Evolutionary conservation across 2,888 invertebrate species (phyloP).

Genomic region (Seira ritae): DNA sequence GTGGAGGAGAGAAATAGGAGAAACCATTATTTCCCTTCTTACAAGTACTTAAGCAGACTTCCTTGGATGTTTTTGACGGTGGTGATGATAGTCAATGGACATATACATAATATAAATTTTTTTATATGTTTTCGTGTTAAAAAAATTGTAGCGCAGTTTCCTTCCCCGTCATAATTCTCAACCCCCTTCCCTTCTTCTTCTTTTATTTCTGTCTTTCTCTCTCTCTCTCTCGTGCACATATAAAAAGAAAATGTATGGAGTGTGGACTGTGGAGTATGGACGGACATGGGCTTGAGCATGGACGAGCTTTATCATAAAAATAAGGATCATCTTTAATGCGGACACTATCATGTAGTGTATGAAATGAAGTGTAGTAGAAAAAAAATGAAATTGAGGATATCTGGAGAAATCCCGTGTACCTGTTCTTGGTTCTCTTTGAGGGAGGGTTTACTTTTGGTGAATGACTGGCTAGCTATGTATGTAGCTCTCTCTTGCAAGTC

Average conservation of each 20-base stretch:
- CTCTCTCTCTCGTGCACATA: no score
- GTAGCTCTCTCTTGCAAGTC: neutral
- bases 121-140: slow-evolving; percentile 16
- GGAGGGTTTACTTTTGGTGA: no score
- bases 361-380: neutral
- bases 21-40: slow-evolving; percentile 61
- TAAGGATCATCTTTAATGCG: slow-evolving; percentile 14
- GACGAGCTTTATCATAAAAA: slow-evolving; percentile 17
- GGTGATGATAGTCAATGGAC: slow-evolving; percentile 24
- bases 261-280: no score
- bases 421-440: neutral
- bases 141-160: slow-evolving; percentile 16
- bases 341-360: neutral
- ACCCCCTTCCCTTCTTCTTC: slow-evolving; percentile 23
- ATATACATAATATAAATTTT: no score
- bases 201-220: neutral
- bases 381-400: no score
- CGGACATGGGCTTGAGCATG: no score
- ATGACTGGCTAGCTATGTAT: no score
- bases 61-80: slow-evolving; percentile 59
- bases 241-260: no score
- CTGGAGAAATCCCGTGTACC: neutral
- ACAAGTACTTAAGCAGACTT: slow-evolving; percentile 59
- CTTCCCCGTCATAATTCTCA: slow-evolving; percentile 20
- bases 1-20: slow-evolving; percentile 46